Conservation (phyloP, 2,113 vertebrate species). For the Alethe castanea region DNA sequence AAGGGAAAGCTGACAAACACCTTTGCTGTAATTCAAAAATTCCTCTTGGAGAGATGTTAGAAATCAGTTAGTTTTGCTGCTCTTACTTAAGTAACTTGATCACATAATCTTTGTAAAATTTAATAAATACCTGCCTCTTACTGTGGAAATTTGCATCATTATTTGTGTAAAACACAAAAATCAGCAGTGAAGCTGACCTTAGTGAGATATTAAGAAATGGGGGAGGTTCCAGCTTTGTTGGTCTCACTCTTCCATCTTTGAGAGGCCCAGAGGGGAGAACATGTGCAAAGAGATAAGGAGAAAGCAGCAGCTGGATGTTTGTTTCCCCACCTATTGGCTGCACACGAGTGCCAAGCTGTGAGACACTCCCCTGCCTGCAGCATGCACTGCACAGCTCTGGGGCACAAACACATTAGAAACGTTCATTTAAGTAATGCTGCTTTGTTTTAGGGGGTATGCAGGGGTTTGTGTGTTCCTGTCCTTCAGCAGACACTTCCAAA, state of each 20-base stretch:
- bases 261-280: not conserved
- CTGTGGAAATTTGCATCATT: not conserved
- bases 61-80: not conserved
- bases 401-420: not conserved
- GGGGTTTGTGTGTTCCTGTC: not conserved
- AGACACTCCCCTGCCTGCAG: not conserved
- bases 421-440: not conserved
- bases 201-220: not conserved
- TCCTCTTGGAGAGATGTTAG: not conserved
- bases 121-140: not conserved
- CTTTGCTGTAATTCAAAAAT: not conserved
- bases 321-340: not conserved
- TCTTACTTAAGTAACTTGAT: not conserved
- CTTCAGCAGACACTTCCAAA: not conserved
- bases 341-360: rapidly evolving
- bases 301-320: not conserved
- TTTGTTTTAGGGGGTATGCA: not conserved
- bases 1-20: not conserved
- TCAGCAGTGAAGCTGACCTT: not conserved
- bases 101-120: not conserved
- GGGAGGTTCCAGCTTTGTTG: not conserved
- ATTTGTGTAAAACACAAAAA: not conserved
- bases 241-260: not conserved
- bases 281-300: not conserved
- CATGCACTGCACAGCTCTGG: rapidly evolving